These are phyloP conservation scores for Cataglyphis altisquamis DNA, from an alignment of 2,888 invertebrate genomes.

Conservation along the genomic window DNA sequence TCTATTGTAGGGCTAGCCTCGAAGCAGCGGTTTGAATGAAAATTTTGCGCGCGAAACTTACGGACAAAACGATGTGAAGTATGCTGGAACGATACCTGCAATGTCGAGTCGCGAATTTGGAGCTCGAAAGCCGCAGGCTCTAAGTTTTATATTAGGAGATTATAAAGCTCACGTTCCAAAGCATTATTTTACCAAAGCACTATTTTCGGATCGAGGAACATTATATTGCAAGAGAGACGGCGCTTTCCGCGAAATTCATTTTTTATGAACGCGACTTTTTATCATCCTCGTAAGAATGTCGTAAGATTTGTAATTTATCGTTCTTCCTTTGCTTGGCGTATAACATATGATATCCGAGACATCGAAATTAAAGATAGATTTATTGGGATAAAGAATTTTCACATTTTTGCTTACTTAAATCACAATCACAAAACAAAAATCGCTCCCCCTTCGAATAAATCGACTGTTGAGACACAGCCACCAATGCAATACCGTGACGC, in stretches of 20 bases:
- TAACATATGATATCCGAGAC: neutral
- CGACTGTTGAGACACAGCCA: neutral
- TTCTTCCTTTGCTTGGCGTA: neutral
- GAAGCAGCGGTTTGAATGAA: neutral
- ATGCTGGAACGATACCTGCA: neutral
- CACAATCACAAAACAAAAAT: neutral
- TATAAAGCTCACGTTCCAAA: neutral
- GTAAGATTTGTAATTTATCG: neutral
- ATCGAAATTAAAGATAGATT: neutral
- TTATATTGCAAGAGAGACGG: neutral
- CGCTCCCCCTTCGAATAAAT: neutral
- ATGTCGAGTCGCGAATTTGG: neutral
- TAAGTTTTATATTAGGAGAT: neutral
- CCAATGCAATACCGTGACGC: constrained; percentile 5
- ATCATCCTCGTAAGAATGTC: neutral
- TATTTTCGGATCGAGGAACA: neutral
- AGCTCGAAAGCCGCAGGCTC: neutral
- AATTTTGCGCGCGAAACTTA: constrained; percentile 12
- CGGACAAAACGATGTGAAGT: constrained; percentile 14
- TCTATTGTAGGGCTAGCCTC: neutral
- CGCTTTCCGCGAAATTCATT: neutral
- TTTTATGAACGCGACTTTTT: neutral
- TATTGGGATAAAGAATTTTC: neutral
- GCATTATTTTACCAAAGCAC: neutral
- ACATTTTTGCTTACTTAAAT: neutral